These are phyloP conservation scores for Rhineura floridana DNA, from an alignment of 2,113 vertebrate species.

Conservation along the genomic window DNA sequence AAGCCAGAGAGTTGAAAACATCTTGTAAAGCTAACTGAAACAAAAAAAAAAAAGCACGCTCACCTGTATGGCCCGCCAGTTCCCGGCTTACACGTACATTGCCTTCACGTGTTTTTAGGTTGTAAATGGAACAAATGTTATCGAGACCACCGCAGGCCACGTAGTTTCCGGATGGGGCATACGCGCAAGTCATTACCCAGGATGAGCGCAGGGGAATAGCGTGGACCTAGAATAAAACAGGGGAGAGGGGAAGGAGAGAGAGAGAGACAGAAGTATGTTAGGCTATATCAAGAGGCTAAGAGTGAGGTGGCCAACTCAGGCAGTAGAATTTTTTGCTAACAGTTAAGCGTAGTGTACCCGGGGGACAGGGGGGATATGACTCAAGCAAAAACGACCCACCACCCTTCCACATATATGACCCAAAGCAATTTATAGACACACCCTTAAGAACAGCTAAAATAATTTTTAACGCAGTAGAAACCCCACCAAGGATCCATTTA, in stretches of 20 bases:
- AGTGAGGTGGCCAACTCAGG: background rate
- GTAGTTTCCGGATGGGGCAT: slow-evolving; percentile 97
- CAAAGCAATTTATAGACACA: too few relatives aligned
- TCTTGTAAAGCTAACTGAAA: background rate
- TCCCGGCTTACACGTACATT: slow-evolving; percentile 98
- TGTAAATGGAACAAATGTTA: slow-evolving; percentile 99
- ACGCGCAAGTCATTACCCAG: slow-evolving; percentile 99
- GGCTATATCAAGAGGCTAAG: background rate
- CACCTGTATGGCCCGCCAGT: slow-evolving; percentile 97
- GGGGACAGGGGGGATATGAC: background rate
- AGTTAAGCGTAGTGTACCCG: background rate
- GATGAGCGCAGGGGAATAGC: slow-evolving; percentile 98
- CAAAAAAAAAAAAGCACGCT: background rate
- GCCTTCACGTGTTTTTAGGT: slow-evolving; percentile 98
- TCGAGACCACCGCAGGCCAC: slow-evolving; percentile 98
- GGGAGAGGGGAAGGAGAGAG: background rate
- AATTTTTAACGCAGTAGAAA: too few relatives aligned
- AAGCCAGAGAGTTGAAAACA: background rate
- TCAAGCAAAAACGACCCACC: background rate
- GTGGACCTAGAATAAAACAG: slow-evolving; percentile 90
- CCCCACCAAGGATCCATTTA: too few relatives aligned
- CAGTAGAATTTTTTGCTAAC: too few relatives aligned
- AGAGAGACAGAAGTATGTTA: background rate
- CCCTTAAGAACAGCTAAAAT: too few relatives aligned
- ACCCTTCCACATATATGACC: too few relatives aligned